Evolutionary conservation across 2,797 vertebrate genomes (phyloP).

Genomic region (Rhinophrynus dorsalis): DNA sequence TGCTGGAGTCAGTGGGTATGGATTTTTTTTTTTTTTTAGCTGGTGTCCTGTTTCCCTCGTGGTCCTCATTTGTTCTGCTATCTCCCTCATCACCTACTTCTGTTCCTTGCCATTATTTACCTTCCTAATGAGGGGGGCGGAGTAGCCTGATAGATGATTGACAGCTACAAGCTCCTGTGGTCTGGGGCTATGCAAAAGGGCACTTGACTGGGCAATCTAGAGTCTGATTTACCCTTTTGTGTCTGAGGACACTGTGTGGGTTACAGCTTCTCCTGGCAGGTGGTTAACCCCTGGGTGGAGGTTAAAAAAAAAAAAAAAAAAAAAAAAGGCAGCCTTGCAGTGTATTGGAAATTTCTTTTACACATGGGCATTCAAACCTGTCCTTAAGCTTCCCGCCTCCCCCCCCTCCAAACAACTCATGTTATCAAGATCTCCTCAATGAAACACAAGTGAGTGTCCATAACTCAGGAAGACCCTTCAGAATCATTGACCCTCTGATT

Average conservation of each 20-base stretch:
- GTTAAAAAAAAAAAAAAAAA: no score
- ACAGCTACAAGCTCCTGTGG: slow-evolving; percentile 78
- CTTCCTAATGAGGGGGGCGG: slow-evolving; percentile 98
- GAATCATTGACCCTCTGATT: no score
- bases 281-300: no score
- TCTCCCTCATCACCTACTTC: slow-evolving; percentile 84
- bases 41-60: slow-evolving; percentile 82
- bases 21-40: slow-evolving; percentile 55
- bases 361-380: background rate
- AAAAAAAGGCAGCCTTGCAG: no score
- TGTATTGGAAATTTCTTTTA: no score
- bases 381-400: no score
- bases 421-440: no score
- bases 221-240: slow-evolving; percentile 59
- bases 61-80: slow-evolving; percentile 83
- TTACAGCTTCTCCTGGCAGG: no score
- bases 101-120: slow-evolving; percentile 94
- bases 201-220: slow-evolving; percentile 79
- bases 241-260: background rate
- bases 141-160: slow-evolving; percentile 80
- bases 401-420: no score
- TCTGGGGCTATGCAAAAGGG: slow-evolving; percentile 65
- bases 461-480: no score
- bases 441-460: no score
- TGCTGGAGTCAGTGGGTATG: slow-evolving; percentile 65